These are phyloP conservation scores for Bubo scandiacus DNA, from an alignment of 2,113 vertebrate genomes.

Conservation along the genomic window DNA sequence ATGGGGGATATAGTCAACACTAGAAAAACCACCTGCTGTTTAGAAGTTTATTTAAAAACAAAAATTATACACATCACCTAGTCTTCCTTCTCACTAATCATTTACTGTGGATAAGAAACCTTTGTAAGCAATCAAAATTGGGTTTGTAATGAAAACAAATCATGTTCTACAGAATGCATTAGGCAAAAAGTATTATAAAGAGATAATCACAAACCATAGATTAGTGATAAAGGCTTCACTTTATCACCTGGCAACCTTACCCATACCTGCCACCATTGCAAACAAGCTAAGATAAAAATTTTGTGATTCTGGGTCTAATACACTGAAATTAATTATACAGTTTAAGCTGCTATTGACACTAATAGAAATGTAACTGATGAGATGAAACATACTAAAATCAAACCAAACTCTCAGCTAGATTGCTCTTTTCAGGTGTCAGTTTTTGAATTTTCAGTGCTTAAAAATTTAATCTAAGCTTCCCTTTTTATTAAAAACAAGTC, in stretches of 20 bases:
- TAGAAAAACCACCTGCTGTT: not conserved
- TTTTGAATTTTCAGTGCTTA: not conserved
- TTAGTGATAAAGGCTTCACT: not conserved
- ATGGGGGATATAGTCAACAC: not conserved
- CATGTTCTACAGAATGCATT: not conserved
- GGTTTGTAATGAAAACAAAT: not conserved
- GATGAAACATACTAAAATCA: not conserved
- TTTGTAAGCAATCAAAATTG: constrained; percentile 9
- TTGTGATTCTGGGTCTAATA: not conserved
- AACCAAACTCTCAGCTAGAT: not conserved
- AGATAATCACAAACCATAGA: not conserved
- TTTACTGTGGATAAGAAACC: not conserved
- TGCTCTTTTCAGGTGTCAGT: not conserved
- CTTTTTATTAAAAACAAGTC: not conserved
- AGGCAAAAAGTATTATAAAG: not conserved
- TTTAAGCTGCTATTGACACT: not conserved
- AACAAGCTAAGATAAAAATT: not conserved
- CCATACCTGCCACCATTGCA: not conserved
- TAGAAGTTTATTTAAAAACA: not conserved
- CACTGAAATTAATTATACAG: not conserved
- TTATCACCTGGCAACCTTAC: not conserved
- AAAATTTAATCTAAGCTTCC: not conserved
- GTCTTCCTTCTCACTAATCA: not conserved
- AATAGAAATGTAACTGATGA: not conserved
- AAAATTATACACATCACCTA: not conserved